Evolutionary conservation across 2,797 vertebrate genomes (phyloP).

Genomic region (Rhadinocentrus ornatus): DNA sequence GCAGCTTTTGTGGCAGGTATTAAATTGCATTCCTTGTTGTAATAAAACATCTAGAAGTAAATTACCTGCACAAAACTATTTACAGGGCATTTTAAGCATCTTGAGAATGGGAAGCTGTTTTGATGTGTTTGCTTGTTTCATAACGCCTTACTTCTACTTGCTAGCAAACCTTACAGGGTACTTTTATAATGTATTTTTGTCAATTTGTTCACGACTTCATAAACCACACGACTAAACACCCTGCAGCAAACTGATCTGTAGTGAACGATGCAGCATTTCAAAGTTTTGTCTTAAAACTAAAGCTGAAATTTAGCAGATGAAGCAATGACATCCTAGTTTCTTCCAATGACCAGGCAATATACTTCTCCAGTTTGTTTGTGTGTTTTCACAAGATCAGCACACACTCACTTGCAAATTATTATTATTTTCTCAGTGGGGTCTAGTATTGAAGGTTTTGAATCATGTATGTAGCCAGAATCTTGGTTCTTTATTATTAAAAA

Average conservation of each 20-base stretch:
- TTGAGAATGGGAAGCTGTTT: not conserved
- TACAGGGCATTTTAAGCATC: not conserved
- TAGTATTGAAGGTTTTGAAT: not conserved
- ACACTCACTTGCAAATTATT: no score
- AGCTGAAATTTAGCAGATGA: not conserved
- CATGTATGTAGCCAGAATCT: not conserved
- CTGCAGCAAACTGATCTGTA: not conserved
- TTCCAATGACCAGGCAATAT: not conserved
- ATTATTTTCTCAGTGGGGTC: not conserved
- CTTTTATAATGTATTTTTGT: not conserved
- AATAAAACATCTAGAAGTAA: not conserved
- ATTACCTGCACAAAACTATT: not conserved
- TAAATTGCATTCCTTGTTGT: not conserved
- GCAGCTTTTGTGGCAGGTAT: not conserved
- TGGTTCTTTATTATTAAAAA: not conserved
- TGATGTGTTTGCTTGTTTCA: not conserved
- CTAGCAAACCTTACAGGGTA: not conserved
- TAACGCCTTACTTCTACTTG: not conserved
- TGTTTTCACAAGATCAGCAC: not conserved
- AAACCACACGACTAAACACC: not conserved
- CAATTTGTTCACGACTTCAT: not conserved
- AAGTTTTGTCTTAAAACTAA: not conserved
- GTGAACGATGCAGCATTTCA: not conserved
- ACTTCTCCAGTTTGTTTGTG: not conserved
- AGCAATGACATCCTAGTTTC: not conserved